Evolutionary conservation across 2,797 vertebrate genomes (phyloP).

Genomic region (Momotus momota): DNA sequence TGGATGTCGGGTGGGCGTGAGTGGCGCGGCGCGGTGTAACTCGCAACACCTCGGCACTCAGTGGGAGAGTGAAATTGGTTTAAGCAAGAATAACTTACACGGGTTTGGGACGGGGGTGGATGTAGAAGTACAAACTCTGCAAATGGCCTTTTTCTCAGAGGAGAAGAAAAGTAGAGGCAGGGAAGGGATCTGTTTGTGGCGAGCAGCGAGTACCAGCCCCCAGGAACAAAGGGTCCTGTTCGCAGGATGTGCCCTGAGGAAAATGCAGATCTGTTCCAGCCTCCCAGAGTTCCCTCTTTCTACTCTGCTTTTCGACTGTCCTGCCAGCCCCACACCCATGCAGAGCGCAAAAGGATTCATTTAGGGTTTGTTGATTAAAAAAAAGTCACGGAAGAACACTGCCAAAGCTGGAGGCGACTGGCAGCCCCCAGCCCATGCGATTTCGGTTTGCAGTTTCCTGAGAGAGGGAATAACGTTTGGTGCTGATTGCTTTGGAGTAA

Average conservation of each 20-base stretch:
- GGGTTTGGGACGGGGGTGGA: not conserved
- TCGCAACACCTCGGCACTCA: not conserved
- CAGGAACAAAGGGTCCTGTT: constrained; percentile 34
- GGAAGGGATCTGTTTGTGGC: not conserved
- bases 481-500: not conserved
- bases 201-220: not conserved
- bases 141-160: constrained; percentile 7
- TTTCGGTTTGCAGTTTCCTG: accelerated
- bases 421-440: not conserved
- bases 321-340: not conserved
- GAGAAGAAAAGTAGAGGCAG: not conserved
- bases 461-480: not conserved
- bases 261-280: not conserved
- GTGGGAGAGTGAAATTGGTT: constrained; percentile 28
- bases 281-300: not conserved
- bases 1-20: constrained; percentile 16
- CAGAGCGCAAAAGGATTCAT: not conserved
- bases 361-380: not conserved
- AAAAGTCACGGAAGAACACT: not conserved
- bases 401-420: not conserved
- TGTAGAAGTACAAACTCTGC: constrained; percentile 23
- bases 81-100: constrained; percentile 23
- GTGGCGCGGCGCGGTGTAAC: not conserved
- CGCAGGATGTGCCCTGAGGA: not conserved
- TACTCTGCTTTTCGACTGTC: not conserved